Percentiles rank a stretch among this genome's conserved stretches.
phyloP scores from a whole-genome alignment of 2,113 vertebrate genomes.

The Nesoenas mayeri region DNA sequence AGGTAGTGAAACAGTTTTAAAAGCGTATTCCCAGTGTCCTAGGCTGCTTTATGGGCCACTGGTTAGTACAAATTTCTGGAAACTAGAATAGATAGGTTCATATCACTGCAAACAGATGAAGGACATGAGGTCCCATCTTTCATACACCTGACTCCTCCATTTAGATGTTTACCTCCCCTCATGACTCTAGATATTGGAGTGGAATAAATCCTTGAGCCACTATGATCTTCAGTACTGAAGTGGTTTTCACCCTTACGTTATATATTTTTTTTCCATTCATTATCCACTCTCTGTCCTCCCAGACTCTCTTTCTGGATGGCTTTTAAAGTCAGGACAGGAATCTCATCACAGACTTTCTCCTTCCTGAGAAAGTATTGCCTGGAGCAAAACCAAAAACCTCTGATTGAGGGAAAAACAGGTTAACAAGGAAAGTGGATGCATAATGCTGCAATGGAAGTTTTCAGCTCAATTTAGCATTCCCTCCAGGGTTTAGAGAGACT shows the following conservation, averaged over 20 bases:
- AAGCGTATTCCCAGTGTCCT: neutral
- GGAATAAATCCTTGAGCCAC: neutral
- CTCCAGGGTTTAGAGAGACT: slow-evolving; percentile 16
- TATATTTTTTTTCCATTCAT: neutral
- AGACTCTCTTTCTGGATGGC: neutral
- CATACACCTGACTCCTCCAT: neutral
- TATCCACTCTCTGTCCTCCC: neutral
- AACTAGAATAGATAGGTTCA: neutral
- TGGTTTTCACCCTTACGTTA: neutral
- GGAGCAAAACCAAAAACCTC: neutral
- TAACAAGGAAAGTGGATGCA: slow-evolving; percentile 30
- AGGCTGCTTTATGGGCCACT: neutral
- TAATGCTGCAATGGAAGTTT: slow-evolving; percentile 44
- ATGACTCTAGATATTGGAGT: neutral
- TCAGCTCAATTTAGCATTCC: slow-evolving; percentile 58
- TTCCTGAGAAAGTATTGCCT: slow-evolving; percentile 8
- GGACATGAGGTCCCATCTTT: neutral
- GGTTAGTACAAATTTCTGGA: neutral
- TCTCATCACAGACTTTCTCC: neutral
- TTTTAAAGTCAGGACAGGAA: neutral
- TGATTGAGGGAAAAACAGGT: slow-evolving; percentile 20
- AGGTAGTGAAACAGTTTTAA: neutral
- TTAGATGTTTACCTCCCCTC: neutral
- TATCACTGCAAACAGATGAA: slow-evolving; percentile 23
- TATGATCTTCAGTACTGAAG: neutral